These are phyloP conservation scores for Epirrita christyi DNA, from an alignment of 2,888 invertebrate genomes.

Conservation along the genomic window DNA sequence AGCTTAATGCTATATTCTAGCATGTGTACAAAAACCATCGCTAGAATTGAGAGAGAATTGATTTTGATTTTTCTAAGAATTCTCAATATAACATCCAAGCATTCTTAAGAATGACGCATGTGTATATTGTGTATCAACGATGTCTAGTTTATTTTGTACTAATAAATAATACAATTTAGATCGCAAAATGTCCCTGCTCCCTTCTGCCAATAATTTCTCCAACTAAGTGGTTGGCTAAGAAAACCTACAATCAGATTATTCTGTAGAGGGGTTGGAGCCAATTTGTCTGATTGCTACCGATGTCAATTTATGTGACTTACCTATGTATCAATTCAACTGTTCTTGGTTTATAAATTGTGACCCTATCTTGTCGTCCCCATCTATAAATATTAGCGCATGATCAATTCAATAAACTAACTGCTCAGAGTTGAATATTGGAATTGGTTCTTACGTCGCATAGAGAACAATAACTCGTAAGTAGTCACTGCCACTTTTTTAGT, in stretches of 20 bases:
- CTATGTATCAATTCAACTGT: constrained; percentile 63
- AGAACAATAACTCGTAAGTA: constrained; percentile 23
- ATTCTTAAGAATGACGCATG: no score
- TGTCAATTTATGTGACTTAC: constrained; percentile 76
- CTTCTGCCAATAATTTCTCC: constrained; percentile 58
- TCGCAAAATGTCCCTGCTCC: constrained; percentile 47
- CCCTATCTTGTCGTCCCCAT: constrained; percentile 79
- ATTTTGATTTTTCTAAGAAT: not conserved
- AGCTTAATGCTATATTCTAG: no score
- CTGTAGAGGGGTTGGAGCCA: constrained; percentile 81
- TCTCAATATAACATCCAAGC: not conserved
- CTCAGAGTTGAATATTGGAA: constrained; percentile 59
- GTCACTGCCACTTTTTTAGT: constrained; percentile 12
- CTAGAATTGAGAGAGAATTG: no score
- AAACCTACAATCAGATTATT: constrained; percentile 82
- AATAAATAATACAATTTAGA: constrained; percentile 52
- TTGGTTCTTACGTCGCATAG: constrained; percentile 39
- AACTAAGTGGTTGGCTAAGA: constrained; percentile 78
- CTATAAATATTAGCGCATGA: constrained; percentile 84
- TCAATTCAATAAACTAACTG: constrained; percentile 77
- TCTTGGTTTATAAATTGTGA: constrained; percentile 79
- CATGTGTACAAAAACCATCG: no score
- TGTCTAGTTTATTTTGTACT: constrained; percentile 9
- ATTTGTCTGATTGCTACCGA: constrained; percentile 85
- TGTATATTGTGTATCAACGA: not conserved